Evolutionary conservation across 2,113 vertebrate genomes (phyloP).

Genomic region (Tetrax tetrax): DNA sequence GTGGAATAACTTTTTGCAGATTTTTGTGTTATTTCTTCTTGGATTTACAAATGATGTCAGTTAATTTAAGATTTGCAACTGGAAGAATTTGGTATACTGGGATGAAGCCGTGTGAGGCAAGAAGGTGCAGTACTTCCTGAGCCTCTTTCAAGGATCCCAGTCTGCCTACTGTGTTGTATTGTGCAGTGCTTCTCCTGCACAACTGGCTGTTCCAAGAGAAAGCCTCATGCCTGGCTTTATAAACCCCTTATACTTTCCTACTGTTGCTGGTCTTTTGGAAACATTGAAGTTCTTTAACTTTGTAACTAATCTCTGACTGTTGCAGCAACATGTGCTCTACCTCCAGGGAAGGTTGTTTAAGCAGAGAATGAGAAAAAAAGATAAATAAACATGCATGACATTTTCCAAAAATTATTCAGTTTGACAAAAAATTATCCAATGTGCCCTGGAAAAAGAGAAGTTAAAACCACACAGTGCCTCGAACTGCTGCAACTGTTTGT

Average conservation of each 20-base stretch:
- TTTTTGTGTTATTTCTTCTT: background rate
- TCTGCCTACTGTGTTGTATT: background rate
- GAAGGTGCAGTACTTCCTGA: background rate
- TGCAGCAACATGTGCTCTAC: background rate
- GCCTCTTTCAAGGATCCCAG: background rate
- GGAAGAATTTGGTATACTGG: background rate
- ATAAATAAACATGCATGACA: background rate
- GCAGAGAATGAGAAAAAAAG: background rate
- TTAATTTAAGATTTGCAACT: background rate
- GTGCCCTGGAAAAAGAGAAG: background rate
- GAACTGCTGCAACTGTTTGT: background rate
- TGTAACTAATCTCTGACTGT: background rate
- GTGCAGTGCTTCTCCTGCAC: background rate
- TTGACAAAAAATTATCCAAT: background rate
- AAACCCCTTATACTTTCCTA: background rate
- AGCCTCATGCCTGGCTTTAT: background rate
- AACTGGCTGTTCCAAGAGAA: background rate
- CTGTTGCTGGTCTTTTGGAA: background rate
- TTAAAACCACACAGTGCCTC: fast-evolving
- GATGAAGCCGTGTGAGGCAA: background rate
- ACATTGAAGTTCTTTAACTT: background rate
- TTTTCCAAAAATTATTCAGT: background rate
- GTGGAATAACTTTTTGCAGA: background rate
- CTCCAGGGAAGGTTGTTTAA: background rate
- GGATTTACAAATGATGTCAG: background rate